Evolutionary conservation across 2,113 vertebrate genomes (phyloP), one percentile per base, ranked within the genome.

Genomic region (Thamnophis sirtalis): DNA sequence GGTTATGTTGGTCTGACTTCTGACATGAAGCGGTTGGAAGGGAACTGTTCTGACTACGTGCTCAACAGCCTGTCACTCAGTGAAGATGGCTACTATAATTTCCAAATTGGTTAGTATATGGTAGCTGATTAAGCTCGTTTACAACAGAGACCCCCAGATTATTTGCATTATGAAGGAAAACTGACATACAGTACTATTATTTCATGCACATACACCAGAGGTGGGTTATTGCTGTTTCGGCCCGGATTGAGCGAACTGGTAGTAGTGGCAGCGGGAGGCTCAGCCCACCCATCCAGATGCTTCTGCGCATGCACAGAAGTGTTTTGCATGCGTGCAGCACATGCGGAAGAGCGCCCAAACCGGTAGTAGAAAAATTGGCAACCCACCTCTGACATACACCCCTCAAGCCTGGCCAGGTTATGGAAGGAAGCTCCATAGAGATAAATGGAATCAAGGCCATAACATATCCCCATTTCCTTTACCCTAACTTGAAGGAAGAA

Each of bases 61-160:
- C 88, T 91, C 92, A 94, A 90, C 86, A 58, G 33, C 50, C 88
- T 95, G 68, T 89, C 84, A 5, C 54, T 92, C 50, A 60, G 51
- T 2, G 93, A 95, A 24, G 90, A 92, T 43, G 94, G 94, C 51
- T 94, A 90, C 90, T 95, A 91, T 89, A 93, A 94, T 17, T 94
- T 95, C 85, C 87, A 89, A 90, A 24, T 94, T 6, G 92, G 94
- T 95, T n/a, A 91, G 94, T 84, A 89, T 89, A 5, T 24, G 22
- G 11, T 86, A 53, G 48, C 51, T 53, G 88, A 28, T 24, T 55
- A 53, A 53, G 51, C 11, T 51, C 3, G 11, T 10, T 73, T 51
- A 33, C 8, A 60, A 60, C n/a, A 13, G 24, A 48, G 55, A 50
- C 50, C 10, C 2, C 5, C 28, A 58, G 26, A 88, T 43, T 0